Evolutionary conservation across 2,113 vertebrate species (phyloP), one percentile per base, ranked within the genome.

Genomic region (Chaetodon auriga): DNA sequence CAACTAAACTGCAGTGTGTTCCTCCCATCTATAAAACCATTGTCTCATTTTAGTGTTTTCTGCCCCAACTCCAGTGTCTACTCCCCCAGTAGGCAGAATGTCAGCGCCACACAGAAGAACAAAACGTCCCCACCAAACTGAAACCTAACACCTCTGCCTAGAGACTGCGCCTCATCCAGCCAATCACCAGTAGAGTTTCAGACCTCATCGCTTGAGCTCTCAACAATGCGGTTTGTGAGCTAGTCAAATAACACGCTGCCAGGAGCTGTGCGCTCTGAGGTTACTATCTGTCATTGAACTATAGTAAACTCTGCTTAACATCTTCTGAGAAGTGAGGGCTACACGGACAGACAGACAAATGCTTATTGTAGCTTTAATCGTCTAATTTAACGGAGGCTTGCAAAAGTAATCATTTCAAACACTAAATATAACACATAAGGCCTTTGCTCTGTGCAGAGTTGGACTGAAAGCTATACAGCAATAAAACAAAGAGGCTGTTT

Each of bases 271-370:
- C 38, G 80, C 35, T 4, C n/a, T 1, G 75, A 77, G 92, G 93
- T 95, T 94, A 94, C 93, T 93, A n/a, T 7, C 85, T 19, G 92
- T 91, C 95, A 95, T 48, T 83, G 93, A 89, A 93, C 95, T 91
- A 36, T 18, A 90, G 91, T 95, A 93, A 95, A 87, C 93, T 82
- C 72, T 45, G 82, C 84, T 11, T 9, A 16, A 19, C 62, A 77
- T 68, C 65, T 68, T 74, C 38, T 48, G 7, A 5, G 30, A 62
- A 54, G 45, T 30, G 76, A 68, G 54, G 64, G 68, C 23, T 49
- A 51, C 64, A 84, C 10, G 23, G 57, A 80, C 66, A 64, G 62
- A 23, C 41, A 45, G 25, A 63, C 69, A 74, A 53, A 25, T 23
- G 16, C 11, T 74, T 55, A 25, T 38, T 13, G 9, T 66, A n/a